Percentiles rank a stretch among this genome's conserved stretches.
Evolutionary conservation across 2,113 vertebrate genomes (phyloP).

Genomic region (Pangasianodon hypophthalmus): DNA sequence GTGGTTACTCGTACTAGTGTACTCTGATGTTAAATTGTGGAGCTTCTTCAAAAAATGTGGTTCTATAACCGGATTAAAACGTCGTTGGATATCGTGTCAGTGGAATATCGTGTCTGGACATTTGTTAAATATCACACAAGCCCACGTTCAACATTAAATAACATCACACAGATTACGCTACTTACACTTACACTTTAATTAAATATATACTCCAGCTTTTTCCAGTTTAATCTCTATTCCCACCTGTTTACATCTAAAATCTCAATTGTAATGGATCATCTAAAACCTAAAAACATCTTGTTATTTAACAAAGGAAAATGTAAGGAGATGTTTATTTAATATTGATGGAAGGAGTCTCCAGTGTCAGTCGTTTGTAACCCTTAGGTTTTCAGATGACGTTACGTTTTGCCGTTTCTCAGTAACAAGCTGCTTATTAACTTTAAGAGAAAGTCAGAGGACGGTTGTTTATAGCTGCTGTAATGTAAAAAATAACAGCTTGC

Average conservation of each 20-base stretch:
- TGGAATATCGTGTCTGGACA: too few species aligned
- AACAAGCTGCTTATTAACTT: background rate
- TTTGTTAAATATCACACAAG: too few species aligned
- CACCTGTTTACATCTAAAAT: background rate
- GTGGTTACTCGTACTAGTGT: background rate
- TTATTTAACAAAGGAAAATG: background rate
- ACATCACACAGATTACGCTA: background rate
- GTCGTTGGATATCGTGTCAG: too few species aligned
- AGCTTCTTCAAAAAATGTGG: background rate
- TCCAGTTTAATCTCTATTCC: background rate
- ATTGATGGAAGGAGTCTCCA: too few species aligned
- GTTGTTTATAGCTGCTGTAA: background rate
- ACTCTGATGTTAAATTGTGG: background rate
- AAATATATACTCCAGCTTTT: background rate
- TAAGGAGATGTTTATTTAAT: background rate
- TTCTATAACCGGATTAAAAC: background rate
- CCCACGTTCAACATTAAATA: background rate
- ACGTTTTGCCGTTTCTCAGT: background rate
- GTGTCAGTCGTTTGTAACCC: too few species aligned
- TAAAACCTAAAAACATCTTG: background rate
- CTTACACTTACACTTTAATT: background rate
- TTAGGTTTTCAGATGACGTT: background rate
- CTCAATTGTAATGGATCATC: background rate
- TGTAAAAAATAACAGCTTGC: background rate
- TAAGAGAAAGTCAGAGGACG: background rate